Evolutionary conservation across 2,888 invertebrate species (phyloP).

Genomic region (Erynnis tages): DNA sequence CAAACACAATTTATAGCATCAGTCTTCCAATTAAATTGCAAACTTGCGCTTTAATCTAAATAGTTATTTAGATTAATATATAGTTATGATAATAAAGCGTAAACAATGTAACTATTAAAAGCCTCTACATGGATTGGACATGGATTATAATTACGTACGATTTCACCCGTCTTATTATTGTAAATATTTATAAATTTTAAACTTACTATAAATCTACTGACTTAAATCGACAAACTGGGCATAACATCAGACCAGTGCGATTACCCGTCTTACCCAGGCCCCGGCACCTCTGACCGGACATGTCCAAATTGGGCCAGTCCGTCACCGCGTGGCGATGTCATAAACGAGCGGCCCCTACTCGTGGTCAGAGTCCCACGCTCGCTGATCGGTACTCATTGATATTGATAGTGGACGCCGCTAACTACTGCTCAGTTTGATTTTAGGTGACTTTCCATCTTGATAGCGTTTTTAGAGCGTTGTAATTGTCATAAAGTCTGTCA

Average conservation of each 20-base stretch:
- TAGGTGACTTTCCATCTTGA: not conserved
- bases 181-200: no score
- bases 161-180: no score
- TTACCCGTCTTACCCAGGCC: not conserved
- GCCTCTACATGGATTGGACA: no score
- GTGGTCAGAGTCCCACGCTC: constrained; percentile 15
- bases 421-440: not conserved
- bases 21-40: no score
- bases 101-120: no score
- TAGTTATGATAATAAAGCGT: no score
- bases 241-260: not conserved
- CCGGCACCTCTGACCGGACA: not conserved
- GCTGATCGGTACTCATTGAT: constrained; percentile 21
- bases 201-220: not conserved
- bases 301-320: not conserved
- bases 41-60: no score
- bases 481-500: no score
- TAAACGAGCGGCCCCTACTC: not conserved
- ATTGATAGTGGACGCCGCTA: constrained; percentile 21
- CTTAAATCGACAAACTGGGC: not conserved
- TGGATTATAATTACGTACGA: no score
- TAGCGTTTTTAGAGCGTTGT: not conserved
- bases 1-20: no score
- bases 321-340: not conserved
- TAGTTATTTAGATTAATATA: no score